Evolutionary conservation across 2,797 vertebrate genomes (phyloP).

Genomic region (Falco naumanni): DNA sequence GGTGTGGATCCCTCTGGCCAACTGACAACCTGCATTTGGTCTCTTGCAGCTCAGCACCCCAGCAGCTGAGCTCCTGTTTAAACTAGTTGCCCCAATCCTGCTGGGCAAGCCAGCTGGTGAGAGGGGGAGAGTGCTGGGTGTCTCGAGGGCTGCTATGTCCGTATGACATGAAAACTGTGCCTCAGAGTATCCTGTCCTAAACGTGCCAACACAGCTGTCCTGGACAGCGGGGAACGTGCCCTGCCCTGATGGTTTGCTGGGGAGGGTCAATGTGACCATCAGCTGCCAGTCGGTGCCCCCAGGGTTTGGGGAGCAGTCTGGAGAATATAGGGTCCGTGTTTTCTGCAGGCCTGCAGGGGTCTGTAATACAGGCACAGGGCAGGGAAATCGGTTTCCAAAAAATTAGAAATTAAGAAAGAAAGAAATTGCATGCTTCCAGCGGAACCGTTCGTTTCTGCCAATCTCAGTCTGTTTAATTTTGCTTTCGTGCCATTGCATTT

Average conservation of each 20-base stretch:
- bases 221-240: fast-evolving
- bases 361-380: background rate
- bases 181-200: background rate
- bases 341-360: background rate
- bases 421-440: background rate
- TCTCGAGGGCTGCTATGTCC: background rate
- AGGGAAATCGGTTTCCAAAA: background rate
- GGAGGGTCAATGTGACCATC: background rate
- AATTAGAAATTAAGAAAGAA: background rate
- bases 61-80: background rate
- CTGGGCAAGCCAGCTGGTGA: background rate
- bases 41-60: background rate
- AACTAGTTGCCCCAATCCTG: background rate
- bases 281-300: background rate
- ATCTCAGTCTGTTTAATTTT: background rate
- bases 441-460: background rate
- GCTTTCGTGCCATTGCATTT: background rate
- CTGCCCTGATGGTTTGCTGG: background rate
- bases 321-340: background rate
- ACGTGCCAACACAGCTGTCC: background rate
- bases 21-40: background rate
- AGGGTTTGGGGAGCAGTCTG: background rate
- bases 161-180: background rate
- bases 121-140: background rate
- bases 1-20: background rate